These are phyloP conservation scores for Liodrosophila aerea DNA, from an alignment of 2,888 invertebrate genomes.

Conservation along the genomic window DNA sequence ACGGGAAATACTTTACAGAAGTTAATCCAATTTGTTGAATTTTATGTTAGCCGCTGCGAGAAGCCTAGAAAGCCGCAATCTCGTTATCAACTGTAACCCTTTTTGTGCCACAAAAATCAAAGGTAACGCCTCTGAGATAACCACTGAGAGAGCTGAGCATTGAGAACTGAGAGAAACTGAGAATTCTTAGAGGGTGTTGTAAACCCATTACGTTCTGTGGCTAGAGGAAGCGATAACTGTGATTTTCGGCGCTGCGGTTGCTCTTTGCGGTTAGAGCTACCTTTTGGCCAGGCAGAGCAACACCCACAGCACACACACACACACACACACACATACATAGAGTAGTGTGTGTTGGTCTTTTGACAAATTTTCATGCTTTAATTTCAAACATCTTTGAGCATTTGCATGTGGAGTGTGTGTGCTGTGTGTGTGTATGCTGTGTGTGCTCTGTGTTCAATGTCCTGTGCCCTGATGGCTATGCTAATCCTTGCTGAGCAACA, in stretches of 20 bases:
- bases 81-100: slow-evolving; percentile 72
- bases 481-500: slow-evolving; percentile 72
- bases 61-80: slow-evolving; percentile 57
- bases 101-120: slow-evolving; percentile 48
- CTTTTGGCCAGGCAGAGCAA: slow-evolving; percentile 32
- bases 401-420: slow-evolving; percentile 53
- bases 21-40: slow-evolving; percentile 74
- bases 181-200: slow-evolving; percentile 63
- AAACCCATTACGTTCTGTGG: slow-evolving; percentile 73
- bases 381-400: slow-evolving; percentile 43
- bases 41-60: slow-evolving; percentile 53
- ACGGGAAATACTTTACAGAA: slow-evolving; percentile 57
- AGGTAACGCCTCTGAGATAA: slow-evolving; percentile 9
- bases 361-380: slow-evolving; percentile 73
- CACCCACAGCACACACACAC: slow-evolving; percentile 29
- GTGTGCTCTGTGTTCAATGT: slow-evolving; percentile 1
- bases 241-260: slow-evolving; percentile 62
- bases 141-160: slow-evolving; percentile 48
- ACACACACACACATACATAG: slow-evolving; percentile 27
- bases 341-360: slow-evolving; percentile 39
- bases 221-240: slow-evolving; percentile 13
- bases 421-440: slow-evolving; percentile 7
- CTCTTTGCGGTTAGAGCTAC: slow-evolving; percentile 44
- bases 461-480: slow-evolving; percentile 47
- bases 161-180: slow-evolving; percentile 6